Conservation (phyloP, 92 coral and sea anemone genomes). For the Phenganax marumi region DNA sequence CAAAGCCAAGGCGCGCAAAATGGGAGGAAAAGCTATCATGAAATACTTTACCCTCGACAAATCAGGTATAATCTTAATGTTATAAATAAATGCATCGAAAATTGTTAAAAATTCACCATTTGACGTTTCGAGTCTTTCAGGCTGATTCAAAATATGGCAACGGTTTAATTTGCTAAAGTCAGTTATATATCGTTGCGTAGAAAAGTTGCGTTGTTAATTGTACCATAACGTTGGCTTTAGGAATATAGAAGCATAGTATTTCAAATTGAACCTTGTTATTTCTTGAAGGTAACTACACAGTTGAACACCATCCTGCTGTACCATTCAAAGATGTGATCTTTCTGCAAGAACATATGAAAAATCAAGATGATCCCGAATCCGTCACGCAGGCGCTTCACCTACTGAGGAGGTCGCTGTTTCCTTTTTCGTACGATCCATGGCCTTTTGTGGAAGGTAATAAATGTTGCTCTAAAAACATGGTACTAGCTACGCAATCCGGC, state of each 20-base stretch:
- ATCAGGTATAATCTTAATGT: slow-evolving; percentile 16
- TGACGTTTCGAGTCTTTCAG: neutral
- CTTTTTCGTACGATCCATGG: slow-evolving; percentile 48
- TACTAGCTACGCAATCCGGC: too few relatives aligned
- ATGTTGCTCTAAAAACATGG: too few relatives aligned
- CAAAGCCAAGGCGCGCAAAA: slow-evolving; percentile 35
- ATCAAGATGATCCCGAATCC: neutral
- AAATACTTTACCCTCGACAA: slow-evolving; percentile 21
- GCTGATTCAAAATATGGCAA: neutral
- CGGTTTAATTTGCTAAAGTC: slow-evolving; percentile 19
- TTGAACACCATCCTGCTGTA: neutral
- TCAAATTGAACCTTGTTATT: neutral
- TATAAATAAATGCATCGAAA: neutral
- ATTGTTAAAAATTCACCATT: neutral
- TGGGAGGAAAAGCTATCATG: slow-evolving; percentile 27
- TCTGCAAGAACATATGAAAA: slow-evolving; percentile 29
- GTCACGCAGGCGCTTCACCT: neutral
- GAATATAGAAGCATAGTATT: neutral
- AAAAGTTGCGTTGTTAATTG: too few relatives aligned
- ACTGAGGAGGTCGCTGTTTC: slow-evolving; percentile 53
- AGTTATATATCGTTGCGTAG: too few relatives aligned
- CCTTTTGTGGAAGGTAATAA: slow-evolving; percentile 43
- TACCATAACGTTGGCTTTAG: too few relatives aligned
- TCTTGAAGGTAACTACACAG: neutral
- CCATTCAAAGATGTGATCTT: slow-evolving; percentile 47